Percentiles rank a stretch among this genome's conserved stretches.
These are phyloP conservation scores for Rhyacichthys aspro DNA, from an alignment of 2,797 vertebrate species.

Conservation along the genomic window DNA sequence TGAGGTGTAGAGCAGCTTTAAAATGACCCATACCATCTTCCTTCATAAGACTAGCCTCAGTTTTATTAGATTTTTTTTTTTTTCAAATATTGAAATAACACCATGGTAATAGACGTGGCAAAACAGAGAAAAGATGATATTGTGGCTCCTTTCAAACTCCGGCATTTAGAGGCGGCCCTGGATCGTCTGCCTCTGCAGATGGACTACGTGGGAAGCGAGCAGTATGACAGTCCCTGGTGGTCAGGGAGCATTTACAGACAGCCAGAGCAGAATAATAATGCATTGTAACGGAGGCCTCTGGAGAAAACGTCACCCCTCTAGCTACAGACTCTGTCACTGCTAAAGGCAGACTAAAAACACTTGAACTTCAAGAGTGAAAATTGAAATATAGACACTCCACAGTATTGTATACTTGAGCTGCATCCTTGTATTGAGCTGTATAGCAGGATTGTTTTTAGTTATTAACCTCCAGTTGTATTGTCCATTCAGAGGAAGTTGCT, in stretches of 20 bases:
- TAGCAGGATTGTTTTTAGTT: slow-evolving; percentile 8
- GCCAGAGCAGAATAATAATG: slow-evolving; percentile 76
- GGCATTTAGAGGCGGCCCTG: slow-evolving; percentile 76
- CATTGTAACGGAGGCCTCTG: slow-evolving; percentile 67
- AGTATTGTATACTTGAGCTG: background rate
- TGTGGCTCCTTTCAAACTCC: slow-evolving; percentile 54
- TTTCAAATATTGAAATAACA: slow-evolving; percentile 32
- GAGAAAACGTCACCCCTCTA: slow-evolving; percentile 61
- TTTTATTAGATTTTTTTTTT: slow-evolving; percentile 2
- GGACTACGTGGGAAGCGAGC: slow-evolving; percentile 62
- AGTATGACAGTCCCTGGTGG: slow-evolving; percentile 71
- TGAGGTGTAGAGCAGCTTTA: no score
- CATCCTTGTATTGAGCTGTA: no score
- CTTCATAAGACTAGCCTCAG: background rate
- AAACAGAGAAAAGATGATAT: slow-evolving; percentile 41
- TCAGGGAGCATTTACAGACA: slow-evolving; percentile 74
- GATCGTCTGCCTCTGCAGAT: slow-evolving; percentile 63
- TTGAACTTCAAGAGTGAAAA: slow-evolving; percentile 13
- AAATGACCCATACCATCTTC: no score
- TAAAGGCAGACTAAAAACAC: slow-evolving; percentile 32
- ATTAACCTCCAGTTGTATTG: background rate
- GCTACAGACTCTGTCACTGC: slow-evolving; percentile 36
- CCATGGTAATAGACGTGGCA: slow-evolving; percentile 27
- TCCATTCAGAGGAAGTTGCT: slow-evolving; percentile 82
- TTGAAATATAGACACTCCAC: slow-evolving; percentile 1